phyloP scores from a whole-genome alignment of 2,113 vertebrate species.

The Piliocolobus tephrosceles region DNA sequence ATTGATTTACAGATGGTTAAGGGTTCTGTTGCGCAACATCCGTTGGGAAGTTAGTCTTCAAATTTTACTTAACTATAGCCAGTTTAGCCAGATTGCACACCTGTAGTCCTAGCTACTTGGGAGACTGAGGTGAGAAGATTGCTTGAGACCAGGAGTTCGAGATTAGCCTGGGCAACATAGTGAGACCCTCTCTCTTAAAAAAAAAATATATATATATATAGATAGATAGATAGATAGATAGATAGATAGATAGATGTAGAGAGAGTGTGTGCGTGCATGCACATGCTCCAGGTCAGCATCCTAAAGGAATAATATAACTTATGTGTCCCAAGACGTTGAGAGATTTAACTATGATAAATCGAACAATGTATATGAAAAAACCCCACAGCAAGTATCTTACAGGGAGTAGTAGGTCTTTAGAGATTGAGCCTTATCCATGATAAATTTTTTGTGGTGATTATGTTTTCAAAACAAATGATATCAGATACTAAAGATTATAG shows the following conservation, averaged over 20 bases:
- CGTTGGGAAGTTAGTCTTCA: background rate
- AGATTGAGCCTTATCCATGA: background rate
- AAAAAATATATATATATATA: no score
- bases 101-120: background rate
- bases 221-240: rapidly evolving
- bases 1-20: slow-evolving; percentile 8
- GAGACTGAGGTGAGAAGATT: background rate
- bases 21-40: background rate
- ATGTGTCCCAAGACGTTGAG: background rate
- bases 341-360: background rate
- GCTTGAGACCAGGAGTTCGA: background rate
- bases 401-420: background rate
- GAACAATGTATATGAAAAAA: background rate
- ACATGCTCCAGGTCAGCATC: background rate
- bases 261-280: no score
- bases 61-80: background rate
- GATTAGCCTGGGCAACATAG: background rate
- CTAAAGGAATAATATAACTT: background rate
- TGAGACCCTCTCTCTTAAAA: background rate
- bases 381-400: background rate
- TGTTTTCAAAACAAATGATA: background rate
- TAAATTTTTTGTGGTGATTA: background rate
- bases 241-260: no score
- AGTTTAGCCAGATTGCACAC: background rate
- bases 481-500: background rate